Base-by-base conservation (phyloP, 1,140 invertebrate species). In the Philopotamus ludificatus region DNA sequence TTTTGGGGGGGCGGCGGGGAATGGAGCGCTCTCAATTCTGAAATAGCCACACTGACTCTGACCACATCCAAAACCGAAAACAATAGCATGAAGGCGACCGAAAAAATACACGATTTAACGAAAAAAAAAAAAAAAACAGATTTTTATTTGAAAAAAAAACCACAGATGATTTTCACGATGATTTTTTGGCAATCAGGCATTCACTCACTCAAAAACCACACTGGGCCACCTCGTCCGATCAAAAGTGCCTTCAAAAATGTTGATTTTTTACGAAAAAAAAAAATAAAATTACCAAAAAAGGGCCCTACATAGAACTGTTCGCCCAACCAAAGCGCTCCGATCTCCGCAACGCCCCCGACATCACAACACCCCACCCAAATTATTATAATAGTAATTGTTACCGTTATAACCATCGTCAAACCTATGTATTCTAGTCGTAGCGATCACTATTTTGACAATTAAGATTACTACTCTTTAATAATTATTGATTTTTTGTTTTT, bases 161-260 rank as follows among this genome's bases (percentile, higher is more conserved):
- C 42, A 49, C 10, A n/a, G n/a, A 55, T 61, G 65, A 61, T 63
- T 66, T 59, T 53, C 55, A 53, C 58, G 59, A 49, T 47, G 66
- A 71, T 64, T 58, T 67, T 77, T 71, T 66, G 73, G 74, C 73
- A 70, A 34, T 18, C 55, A 81, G 81, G 80, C 77, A 80, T 77
- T 80, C 75, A 79, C 77, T 82, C 78, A 81, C 76, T 81, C 79
- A 81, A 78, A 83, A 82, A 80, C 80, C 79, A 81, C 86, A 88
- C 85, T 87, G 87, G 88, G 87, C 88, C 88, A 88, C 85, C 86
- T 89, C 88, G 88, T 90, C 89, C 88, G 89, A 89, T 88, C 88
- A 88, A 87, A 90, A 90, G 88, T 90, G 88, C 88, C 88, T 90
- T 90, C 88, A 87, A 83, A 84, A 79, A 87, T 88, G 86, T 89